phyloP scores from a whole-genome alignment of 1,140 invertebrate species.

The Drosophila saltans region DNA sequence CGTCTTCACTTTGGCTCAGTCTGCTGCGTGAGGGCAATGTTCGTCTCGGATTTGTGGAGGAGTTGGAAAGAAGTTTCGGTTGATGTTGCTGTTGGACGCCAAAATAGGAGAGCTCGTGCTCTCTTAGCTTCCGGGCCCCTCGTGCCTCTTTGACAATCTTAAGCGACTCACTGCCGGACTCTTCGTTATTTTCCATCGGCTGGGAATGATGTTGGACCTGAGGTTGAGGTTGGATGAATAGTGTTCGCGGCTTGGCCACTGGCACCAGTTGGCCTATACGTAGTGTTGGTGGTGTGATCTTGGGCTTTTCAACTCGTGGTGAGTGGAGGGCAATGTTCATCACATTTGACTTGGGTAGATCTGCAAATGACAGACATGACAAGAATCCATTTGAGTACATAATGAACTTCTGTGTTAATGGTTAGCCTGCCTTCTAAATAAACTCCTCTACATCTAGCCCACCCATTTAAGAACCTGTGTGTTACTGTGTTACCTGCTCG shows the following conservation, averaged over 20 bases:
- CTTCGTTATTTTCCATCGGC: constrained; percentile 39
- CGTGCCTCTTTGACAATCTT: constrained; percentile 79
- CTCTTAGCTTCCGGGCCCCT: constrained; percentile 82
- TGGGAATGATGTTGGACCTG: constrained; percentile 7
- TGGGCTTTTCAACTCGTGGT: constrained; percentile 58
- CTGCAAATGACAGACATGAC: constrained; percentile 38
- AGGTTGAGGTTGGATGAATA: constrained; percentile 60
- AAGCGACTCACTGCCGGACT: constrained; percentile 61
- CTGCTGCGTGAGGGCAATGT: constrained; percentile 66
- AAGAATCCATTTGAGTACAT: not conserved
- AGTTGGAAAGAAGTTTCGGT: constrained; percentile 23
- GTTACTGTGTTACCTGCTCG: constrained; percentile 65
- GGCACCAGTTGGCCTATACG: constrained; percentile 66
- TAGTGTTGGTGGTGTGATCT: constrained; percentile 46
- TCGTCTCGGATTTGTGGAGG: constrained; percentile 54
- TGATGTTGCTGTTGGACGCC: constrained; percentile 71
- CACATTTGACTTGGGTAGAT: constrained; percentile 79
- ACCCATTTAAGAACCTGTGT: not conserved
- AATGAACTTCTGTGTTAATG: not conserved
- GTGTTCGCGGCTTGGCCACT: constrained; percentile 71
- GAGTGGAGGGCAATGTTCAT: constrained; percentile 81
- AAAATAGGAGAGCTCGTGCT: constrained; percentile 83
- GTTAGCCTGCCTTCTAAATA: constrained; percentile 21
- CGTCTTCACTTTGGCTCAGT: constrained; percentile 44
- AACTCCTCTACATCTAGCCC: constrained; percentile 61